These are phyloP conservation scores for Phymorhynchus buccinoides DNA, from an alignment of 1,140 invertebrate species.

Conservation along the genomic window DNA sequence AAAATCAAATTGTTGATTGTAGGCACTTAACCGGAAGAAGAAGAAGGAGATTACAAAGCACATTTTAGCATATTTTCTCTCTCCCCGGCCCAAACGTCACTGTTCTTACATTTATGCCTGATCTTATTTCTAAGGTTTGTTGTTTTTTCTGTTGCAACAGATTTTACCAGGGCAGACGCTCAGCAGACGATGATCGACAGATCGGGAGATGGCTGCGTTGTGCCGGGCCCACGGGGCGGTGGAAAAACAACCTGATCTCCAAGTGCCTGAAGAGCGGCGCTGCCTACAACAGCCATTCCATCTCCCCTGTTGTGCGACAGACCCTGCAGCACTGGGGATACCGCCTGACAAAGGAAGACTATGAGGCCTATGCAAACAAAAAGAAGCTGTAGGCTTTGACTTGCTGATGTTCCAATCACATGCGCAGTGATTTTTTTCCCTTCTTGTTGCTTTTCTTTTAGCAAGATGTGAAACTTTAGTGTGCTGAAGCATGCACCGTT, in stretches of 20 bases:
- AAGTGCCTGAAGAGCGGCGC: constrained; percentile 57
- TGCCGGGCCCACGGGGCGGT: constrained; percentile 57
- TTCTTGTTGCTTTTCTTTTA: too few species aligned
- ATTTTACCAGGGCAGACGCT: constrained; percentile 61
- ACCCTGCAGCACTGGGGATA: constrained; percentile 65
- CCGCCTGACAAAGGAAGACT: constrained; percentile 56
- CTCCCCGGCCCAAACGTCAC: too few species aligned
- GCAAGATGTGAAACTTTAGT: too few species aligned
- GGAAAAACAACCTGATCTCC: constrained; percentile 61
- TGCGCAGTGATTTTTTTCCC: too few species aligned
- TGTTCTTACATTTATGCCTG: too few species aligned
- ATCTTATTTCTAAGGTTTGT: too few species aligned
- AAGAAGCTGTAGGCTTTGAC: constrained; percentile 48
- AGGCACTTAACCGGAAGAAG: too few species aligned
- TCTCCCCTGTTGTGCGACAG: constrained; percentile 63
- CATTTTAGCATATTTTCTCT: too few species aligned
- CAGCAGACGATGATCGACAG: constrained; percentile 61
- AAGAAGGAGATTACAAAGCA: too few species aligned
- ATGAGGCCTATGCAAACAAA: constrained; percentile 53
- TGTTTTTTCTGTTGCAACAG: constrained; percentile 35
- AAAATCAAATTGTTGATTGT: too few species aligned
- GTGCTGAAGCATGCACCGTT: too few species aligned
- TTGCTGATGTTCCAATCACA: too few species aligned
- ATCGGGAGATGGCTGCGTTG: constrained; percentile 62
- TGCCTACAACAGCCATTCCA: constrained; percentile 51